phyloP scores from a whole-genome alignment of 1,140 invertebrate species.

The Idris sp. region DNA sequence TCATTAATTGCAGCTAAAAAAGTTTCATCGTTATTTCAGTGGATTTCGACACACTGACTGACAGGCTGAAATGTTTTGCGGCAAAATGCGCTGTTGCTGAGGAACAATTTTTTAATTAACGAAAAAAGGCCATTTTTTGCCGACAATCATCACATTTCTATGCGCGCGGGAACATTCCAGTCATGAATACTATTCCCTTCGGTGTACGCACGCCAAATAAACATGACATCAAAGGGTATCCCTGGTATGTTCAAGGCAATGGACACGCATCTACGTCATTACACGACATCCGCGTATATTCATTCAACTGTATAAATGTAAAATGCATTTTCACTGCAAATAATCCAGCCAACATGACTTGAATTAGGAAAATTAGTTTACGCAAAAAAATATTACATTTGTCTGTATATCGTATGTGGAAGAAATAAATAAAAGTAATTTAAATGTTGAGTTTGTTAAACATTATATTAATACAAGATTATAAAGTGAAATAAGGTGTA shows the following conservation, averaged over 20 bases:
- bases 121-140: slow-evolving; percentile 32
- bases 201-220: slow-evolving; percentile 59
- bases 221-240: slow-evolving; percentile 63
- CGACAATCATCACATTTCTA: slow-evolving; percentile 33
- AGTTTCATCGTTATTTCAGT: no score
- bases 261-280: slow-evolving; percentile 59
- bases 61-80: slow-evolving; percentile 7
- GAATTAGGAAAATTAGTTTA: slow-evolving; percentile 45
- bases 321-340: slow-evolving; percentile 51
- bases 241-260: slow-evolving; percentile 63
- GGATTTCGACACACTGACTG: no score
- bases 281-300: slow-evolving; percentile 56
- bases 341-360: slow-evolving; percentile 32
- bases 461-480: no score
- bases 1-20: no score
- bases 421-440: no score
- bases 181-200: slow-evolving; percentile 62
- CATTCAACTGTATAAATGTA: slow-evolving; percentile 54
- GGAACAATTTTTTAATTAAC: slow-evolving; percentile 53
- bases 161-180: slow-evolving; percentile 52
- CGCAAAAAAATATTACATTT: no score
- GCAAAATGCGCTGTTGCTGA: slow-evolving; percentile 19
- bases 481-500: no score
- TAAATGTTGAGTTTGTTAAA: no score
- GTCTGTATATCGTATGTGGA: no score